These are phyloP conservation scores for Drosophila tani DNA, from an alignment of 1,140 invertebrate species.

Conservation along the genomic window DNA sequence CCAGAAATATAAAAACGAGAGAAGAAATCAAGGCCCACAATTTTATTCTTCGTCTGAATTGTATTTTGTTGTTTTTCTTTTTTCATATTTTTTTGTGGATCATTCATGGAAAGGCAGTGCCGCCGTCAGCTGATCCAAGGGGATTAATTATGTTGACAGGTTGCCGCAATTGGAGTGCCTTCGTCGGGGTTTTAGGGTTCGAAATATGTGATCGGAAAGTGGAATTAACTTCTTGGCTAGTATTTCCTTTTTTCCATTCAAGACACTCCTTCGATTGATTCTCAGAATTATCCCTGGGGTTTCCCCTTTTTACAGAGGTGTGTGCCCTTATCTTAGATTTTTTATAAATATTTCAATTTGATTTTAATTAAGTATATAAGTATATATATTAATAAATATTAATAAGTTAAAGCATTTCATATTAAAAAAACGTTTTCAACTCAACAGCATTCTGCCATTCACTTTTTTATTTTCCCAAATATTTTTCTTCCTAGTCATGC, in stretches of 20 bases:
- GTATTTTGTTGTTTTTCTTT: slow-evolving; percentile 34
- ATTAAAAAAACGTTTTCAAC: no score
- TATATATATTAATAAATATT: no score
- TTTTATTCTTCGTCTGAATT: slow-evolving; percentile 55
- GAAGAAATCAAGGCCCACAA: slow-evolving; percentile 54
- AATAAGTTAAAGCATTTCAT: no score
- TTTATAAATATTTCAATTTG: background rate
- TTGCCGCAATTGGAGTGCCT: slow-evolving; percentile 58
- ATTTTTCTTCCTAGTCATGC: background rate
- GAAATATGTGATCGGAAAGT: slow-evolving; percentile 42
- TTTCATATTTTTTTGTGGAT: slow-evolving; percentile 66
- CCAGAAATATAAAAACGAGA: slow-evolving; percentile 18
- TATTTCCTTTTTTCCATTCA: slow-evolving; percentile 8
- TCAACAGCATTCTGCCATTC: background rate
- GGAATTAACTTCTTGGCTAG: slow-evolving; percentile 47
- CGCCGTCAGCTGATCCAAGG: slow-evolving; percentile 66
- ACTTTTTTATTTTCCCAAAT: background rate
- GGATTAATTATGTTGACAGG: slow-evolving; percentile 82
- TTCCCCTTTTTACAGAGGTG: background rate
- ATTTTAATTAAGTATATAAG: no score
- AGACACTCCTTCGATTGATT: slow-evolving; percentile 2
- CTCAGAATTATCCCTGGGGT: slow-evolving; percentile 6
- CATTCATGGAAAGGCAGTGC: slow-evolving; percentile 55
- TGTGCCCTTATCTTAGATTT: background rate
- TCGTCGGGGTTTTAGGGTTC: background rate